These are phyloP conservation scores for Anagrus nilaparvatae DNA, from an alignment of 1,140 invertebrate genomes.

Conservation along the genomic window DNA sequence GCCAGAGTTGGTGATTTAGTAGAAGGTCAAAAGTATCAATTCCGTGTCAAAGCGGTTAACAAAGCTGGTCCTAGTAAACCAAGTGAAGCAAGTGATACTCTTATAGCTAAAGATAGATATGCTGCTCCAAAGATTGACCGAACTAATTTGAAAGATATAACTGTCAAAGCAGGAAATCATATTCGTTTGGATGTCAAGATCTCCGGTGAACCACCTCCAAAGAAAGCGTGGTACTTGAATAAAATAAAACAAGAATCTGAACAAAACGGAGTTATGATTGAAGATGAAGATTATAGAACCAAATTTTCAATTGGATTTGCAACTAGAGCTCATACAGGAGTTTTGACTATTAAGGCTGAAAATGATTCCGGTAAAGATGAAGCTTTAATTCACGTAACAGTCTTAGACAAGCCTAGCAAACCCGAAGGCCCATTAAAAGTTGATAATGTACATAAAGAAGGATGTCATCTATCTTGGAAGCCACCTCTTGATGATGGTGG, in stretches of 20 bases:
- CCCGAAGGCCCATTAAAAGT: slow-evolving; percentile 89
- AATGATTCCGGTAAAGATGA: slow-evolving; percentile 87
- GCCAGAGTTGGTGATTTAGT: slow-evolving; percentile 80
- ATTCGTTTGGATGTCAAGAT: slow-evolving; percentile 82
- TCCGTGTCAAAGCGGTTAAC: slow-evolving; percentile 90
- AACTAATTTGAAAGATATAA: slow-evolving; percentile 76
- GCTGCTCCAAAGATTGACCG: slow-evolving; percentile 87
- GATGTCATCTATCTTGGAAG: slow-evolving; percentile 89
- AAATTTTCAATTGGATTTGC: slow-evolving; percentile 68
- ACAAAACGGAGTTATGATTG: slow-evolving; percentile 63
- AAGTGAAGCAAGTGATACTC: slow-evolving; percentile 68
- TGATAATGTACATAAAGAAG: slow-evolving; percentile 86
- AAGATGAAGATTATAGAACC: slow-evolving; percentile 76
- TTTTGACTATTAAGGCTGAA: slow-evolving; percentile 78
- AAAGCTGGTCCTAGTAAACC: slow-evolving; percentile 91
- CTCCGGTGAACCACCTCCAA: slow-evolving; percentile 78
- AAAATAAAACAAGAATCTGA: slow-evolving; percentile 51
- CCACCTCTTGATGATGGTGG: slow-evolving; percentile 87
- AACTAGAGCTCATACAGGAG: slow-evolving; percentile 73
- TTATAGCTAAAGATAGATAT: slow-evolving; percentile 77
- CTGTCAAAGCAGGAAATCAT: slow-evolving; percentile 75
- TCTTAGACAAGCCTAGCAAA: slow-evolving; percentile 78
- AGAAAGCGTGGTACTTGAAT: slow-evolving; percentile 75
- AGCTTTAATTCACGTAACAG: slow-evolving; percentile 76
- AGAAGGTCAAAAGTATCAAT: slow-evolving; percentile 93